Evolutionary conservation across 2,888 invertebrate genomes (phyloP).

Genomic region (Formica aserva): DNA sequence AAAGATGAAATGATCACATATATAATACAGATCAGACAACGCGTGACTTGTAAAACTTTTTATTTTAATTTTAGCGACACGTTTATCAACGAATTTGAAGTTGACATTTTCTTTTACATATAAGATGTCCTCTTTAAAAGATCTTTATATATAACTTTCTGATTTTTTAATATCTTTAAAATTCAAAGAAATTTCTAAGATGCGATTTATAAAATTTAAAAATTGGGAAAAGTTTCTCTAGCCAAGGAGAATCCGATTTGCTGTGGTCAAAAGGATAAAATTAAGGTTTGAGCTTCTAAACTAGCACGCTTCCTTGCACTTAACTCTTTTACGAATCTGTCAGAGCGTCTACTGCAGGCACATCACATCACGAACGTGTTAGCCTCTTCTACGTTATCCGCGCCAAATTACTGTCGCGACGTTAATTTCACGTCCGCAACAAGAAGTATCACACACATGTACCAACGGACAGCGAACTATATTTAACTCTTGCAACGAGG

Average conservation of each 20-base stretch:
- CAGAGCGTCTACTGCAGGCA: background rate
- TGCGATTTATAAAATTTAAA: background rate
- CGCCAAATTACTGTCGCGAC: background rate
- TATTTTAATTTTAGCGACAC: background rate
- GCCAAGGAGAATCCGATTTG: background rate
- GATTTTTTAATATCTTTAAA: constrained; percentile 5
- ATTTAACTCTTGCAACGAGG: constrained; percentile 9
- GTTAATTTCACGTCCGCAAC: constrained; percentile 23
- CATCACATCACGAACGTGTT: background rate
- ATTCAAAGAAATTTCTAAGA: background rate
- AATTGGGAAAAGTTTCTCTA: background rate
- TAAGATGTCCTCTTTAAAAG: background rate
- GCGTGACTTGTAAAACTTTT: background rate
- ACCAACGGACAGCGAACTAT: background rate
- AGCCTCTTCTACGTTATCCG: background rate
- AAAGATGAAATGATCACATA: background rate
- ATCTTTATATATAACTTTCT: background rate
- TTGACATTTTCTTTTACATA: background rate
- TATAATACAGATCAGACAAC: no score
- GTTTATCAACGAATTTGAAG: background rate
- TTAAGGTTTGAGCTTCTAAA: constrained; percentile 1
- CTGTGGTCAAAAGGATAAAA: background rate
- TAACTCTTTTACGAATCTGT: constrained; percentile 16
- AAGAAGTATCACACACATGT: background rate
- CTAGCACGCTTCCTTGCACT: background rate